A percentile compares a stretch with the other conserved stretches of the same genome.
These are phyloP conservation scores for Polylopha cassiicola DNA, from an alignment of 2,888 invertebrate species.

Conservation along the genomic window DNA sequence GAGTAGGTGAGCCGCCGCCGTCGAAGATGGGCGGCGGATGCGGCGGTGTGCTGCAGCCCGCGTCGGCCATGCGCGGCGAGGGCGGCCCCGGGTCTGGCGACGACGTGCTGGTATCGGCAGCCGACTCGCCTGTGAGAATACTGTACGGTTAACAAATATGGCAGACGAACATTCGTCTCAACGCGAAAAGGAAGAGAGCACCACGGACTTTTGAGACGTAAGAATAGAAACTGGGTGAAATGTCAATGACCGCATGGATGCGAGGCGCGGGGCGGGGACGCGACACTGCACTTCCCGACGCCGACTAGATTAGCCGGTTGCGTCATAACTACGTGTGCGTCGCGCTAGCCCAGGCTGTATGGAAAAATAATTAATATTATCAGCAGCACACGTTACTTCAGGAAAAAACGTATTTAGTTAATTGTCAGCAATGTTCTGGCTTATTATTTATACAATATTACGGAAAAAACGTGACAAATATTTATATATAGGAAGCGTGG, in stretches of 20 bases:
- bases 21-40: slow-evolving; percentile 75
- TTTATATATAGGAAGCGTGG: slow-evolving; percentile 52
- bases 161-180: slow-evolving; percentile 36
- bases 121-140: slow-evolving; percentile 86
- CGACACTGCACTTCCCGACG: slow-evolving; percentile 78
- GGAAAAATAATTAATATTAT: slow-evolving; percentile 49
- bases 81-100: slow-evolving; percentile 92
- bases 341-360: slow-evolving; percentile 45
- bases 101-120: slow-evolving; percentile 95
- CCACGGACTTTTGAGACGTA: slow-evolving; percentile 60
- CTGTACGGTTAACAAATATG: slow-evolving; percentile 47
- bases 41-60: slow-evolving; percentile 80
- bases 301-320: slow-evolving; percentile 76
- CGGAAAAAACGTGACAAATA: slow-evolving; percentile 50
- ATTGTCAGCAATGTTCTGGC: slow-evolving; percentile 7
- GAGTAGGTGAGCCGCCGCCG: slow-evolving; percentile 67
- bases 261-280: slow-evolving; percentile 71
- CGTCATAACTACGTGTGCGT: slow-evolving; percentile 63
- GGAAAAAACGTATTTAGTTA: slow-evolving; percentile 1
- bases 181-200: slow-evolving; percentile 54
- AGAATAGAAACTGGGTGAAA: slow-evolving; percentile 77
- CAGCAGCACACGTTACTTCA: slow-evolving; percentile 8
- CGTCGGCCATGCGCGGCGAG: slow-evolving; percentile 87
- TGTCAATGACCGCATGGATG: slow-evolving; percentile 72
- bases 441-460: slow-evolving; percentile 42